phyloP scores from a whole-genome alignment of 2,888 invertebrate species.

The Philopedon plagiatum region DNA sequence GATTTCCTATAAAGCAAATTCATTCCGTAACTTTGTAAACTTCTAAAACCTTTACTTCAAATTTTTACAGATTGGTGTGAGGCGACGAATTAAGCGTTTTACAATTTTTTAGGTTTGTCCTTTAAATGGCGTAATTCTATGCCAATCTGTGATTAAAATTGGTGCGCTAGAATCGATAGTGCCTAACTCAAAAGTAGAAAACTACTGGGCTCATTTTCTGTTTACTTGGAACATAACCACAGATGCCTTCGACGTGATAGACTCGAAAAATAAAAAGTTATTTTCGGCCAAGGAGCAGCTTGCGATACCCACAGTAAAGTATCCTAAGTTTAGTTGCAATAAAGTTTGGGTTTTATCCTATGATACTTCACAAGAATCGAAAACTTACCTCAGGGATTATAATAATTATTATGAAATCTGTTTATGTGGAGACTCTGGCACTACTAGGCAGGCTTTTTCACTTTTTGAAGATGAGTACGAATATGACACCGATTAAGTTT shows the following conservation, averaged over 20 bases:
- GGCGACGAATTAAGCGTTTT: too few relatives aligned
- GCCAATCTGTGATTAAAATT: slow-evolving; percentile 68
- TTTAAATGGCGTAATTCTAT: slow-evolving; percentile 66
- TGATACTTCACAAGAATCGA: slow-evolving; percentile 58
- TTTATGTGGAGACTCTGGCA: slow-evolving; percentile 10
- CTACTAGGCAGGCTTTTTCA: not conserved
- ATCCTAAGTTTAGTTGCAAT: slow-evolving; percentile 54
- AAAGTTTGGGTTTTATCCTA: slow-evolving; percentile 64
- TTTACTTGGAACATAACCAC: slow-evolving; percentile 67
- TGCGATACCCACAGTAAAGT: slow-evolving; percentile 54
- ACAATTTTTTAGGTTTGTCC: slow-evolving; percentile 65
- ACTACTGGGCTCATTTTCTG: slow-evolving; percentile 63
- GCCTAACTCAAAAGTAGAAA: slow-evolving; percentile 60
- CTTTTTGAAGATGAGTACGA: not conserved
- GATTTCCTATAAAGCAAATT: too few relatives aligned
- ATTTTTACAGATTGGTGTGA: too few relatives aligned
- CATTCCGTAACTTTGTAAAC: too few relatives aligned
- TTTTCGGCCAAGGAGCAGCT: slow-evolving; percentile 58
- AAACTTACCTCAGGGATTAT: slow-evolving; percentile 63
- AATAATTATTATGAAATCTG: slow-evolving; percentile 64
- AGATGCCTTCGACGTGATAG: slow-evolving; percentile 65
- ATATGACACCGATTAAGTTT: slow-evolving; percentile 20
- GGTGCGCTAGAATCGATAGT: slow-evolving; percentile 62
- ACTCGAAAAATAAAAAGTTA: slow-evolving; percentile 61
- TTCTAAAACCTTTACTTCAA: too few relatives aligned